Evolutionary conservation across 2,113 vertebrate species (phyloP).

Genomic region (Neotragus moschatus): DNA sequence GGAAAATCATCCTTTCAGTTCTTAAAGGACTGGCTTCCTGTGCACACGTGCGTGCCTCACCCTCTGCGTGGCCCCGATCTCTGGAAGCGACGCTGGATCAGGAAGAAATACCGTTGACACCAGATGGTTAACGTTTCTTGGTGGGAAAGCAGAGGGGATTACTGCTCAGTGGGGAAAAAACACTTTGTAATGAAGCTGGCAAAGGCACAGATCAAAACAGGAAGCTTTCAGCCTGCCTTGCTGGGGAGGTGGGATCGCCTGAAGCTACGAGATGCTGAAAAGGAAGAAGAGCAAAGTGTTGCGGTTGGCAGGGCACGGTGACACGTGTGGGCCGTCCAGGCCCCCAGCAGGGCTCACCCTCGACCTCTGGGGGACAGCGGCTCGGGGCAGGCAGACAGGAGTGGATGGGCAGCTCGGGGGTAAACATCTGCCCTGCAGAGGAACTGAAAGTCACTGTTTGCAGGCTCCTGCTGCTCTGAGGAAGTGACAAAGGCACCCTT

Average conservation of each 20-base stretch:
- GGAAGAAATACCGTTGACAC: background rate
- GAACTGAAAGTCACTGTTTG: background rate
- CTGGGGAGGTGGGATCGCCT: background rate
- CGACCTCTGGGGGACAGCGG: background rate
- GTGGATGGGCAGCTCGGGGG: rapidly evolving
- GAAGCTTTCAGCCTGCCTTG: background rate
- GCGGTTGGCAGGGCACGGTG: background rate
- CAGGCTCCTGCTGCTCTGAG: background rate
- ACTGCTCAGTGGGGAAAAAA: background rate
- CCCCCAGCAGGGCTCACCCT: background rate
- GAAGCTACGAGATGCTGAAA: background rate
- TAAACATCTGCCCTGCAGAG: background rate
- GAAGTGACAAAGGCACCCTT: background rate
- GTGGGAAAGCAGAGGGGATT: background rate
- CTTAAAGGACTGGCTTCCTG: background rate
- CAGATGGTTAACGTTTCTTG: background rate
- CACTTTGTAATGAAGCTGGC: background rate
- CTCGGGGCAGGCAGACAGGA: background rate
- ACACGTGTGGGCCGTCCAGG: background rate
- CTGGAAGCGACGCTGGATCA: background rate
- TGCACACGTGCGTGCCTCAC: rapidly evolving
- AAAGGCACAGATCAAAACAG: background rate
- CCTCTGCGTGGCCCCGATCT: background rate
- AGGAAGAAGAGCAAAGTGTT: background rate
- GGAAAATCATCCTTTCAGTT: background rate